Conservation (phyloP, 2,797 vertebrate species). For the Melanotaenia maccullochi region DNA sequence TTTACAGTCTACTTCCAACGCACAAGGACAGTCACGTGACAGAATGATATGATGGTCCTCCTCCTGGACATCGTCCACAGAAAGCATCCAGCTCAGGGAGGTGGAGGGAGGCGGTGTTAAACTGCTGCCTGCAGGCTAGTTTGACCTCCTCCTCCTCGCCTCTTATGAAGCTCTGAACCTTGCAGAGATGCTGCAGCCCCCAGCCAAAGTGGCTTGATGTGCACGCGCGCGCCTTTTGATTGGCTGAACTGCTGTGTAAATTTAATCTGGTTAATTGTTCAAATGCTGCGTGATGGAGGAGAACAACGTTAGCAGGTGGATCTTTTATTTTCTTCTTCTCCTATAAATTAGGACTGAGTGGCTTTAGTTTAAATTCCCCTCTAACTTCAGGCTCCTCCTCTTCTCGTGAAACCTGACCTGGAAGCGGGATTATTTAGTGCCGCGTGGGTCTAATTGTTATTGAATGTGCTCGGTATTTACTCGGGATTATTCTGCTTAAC, state of each 20-base stretch:
- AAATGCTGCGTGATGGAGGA: constrained; percentile 6
- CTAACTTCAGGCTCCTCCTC: background rate
- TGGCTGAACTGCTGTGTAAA: constrained; percentile 30
- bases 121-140: constrained; percentile 54
- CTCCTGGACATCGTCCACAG: background rate
- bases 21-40: background rate
- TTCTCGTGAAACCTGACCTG: background rate
- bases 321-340: background rate
- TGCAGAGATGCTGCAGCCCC: constrained; percentile 36
- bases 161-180: constrained; percentile 44
- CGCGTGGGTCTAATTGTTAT: constrained; percentile 62
- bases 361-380: too few species aligned
- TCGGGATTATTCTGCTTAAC: constrained; percentile 76
- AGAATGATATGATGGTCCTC: background rate
- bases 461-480: constrained; percentile 76
- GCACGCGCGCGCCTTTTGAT: constrained; percentile 33
- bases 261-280: constrained; percentile 35
- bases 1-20: background rate
- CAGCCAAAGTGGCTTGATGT: constrained; percentile 33
- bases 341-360: background rate
- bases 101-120: constrained; percentile 20
- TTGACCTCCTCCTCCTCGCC: constrained; percentile 54
- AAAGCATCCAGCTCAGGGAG: background rate
- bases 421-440: constrained; percentile 46
- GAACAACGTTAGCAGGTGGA: background rate